Evolutionary conservation across 2,113 vertebrate genomes (phyloP), one percentile per base, ranked within the genome.

Genomic region (Hyaena hyaena): DNA sequence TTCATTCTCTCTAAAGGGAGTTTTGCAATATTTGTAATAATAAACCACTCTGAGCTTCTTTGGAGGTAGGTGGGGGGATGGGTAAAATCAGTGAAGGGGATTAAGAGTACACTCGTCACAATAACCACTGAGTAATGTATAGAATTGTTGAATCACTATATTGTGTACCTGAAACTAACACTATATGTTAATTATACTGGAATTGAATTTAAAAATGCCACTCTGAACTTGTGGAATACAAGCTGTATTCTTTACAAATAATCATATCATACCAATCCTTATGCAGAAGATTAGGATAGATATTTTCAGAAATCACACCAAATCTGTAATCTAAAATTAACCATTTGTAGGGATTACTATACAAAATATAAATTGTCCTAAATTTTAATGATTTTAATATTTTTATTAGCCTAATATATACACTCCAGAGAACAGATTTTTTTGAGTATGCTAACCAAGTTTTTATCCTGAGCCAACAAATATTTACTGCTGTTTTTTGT

Each of bases 401-500:
- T 88, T 96, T 76, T 93, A 63, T 92, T 89, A 87, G 61, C 24
- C 10, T 96, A 28, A n/a, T 50, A 8, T 24, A 33, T 74, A 24
- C 14, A 15, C 50, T 74, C 21, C 33, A 50, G 45, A 77, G 8
- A 16, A 16, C 2, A 80, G 58, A 31, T 3, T 10, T 35, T 63
- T 80, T 39, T 63, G 85, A 28, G 74, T 94, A 88, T n/a, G 31
- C 39, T 95, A 93, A 74, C 14, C 71, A 97, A 95, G 96, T 96
- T 97, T 98, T 97, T 79, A 8, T 95, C 84, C 86, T 96, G 88
- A 96, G 43, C 90, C 97, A 98, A 97, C 92, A 84, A 95, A 53
- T 95, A 98, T 98, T 99, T 98, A 97, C 73, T 97, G 93, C 96
- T 97, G 66, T 87, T 98, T 76, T 98, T 98, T 96, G 61, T 97